Evolutionary conservation across 2,888 invertebrate species (phyloP).

Genomic region (Drosophila borborema): DNA sequence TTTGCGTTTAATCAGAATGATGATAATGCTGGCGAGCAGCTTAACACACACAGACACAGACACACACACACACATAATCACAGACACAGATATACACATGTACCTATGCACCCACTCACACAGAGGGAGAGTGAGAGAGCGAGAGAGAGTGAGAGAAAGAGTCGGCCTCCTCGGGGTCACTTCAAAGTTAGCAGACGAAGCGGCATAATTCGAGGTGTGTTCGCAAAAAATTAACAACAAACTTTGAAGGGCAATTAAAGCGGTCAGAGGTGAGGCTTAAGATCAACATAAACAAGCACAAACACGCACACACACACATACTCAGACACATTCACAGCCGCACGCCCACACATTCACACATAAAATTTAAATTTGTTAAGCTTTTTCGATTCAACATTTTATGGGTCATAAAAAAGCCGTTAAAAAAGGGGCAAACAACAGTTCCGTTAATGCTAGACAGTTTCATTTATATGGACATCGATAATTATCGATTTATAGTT

Average conservation of each 20-base stretch:
- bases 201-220: constrained; percentile 11
- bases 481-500: constrained; percentile 6
- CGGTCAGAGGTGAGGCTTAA: not conserved
- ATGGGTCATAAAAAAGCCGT: not conserved
- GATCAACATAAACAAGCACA: not conserved
- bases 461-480: not conserved
- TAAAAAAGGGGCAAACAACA: not conserved
- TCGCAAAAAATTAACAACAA: constrained; percentile 8
- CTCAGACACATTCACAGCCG: not conserved
- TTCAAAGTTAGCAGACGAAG: constrained; percentile 17
- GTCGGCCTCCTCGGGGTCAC: not conserved
- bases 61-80: not conserved
- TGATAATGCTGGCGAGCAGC: constrained; percentile 58
- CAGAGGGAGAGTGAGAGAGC: not conserved
- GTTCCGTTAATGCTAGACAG: not conserved
- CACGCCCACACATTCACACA: no score
- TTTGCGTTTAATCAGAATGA: constrained; percentile 81
- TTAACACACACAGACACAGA: constrained; percentile 10
- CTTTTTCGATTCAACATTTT: constrained; percentile 3
- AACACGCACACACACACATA: not conserved
- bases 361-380: constrained; percentile 8
- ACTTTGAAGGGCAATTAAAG: constrained; percentile 5
- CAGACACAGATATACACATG: constrained; percentile 8
- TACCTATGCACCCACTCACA: constrained; percentile 9
- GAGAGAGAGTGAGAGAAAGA: not conserved